Evolutionary conservation across 2,113 vertebrate species (phyloP).

Genomic region (Seriola dumerili): DNA sequence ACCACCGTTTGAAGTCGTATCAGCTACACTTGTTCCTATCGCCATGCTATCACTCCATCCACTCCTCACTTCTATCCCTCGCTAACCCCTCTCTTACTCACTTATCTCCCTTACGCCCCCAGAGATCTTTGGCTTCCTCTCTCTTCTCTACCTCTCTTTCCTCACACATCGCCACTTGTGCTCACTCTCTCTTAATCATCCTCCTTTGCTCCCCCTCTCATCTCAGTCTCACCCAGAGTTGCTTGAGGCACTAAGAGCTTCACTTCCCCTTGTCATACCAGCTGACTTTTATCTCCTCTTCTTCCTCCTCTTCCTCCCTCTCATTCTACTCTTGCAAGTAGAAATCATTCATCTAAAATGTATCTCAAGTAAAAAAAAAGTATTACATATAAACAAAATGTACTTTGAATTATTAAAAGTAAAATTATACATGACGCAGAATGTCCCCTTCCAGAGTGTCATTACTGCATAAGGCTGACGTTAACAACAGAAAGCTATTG

Average conservation of each 20-base stretch:
- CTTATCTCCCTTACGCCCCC: slow-evolving; percentile 62
- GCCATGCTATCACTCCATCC: slow-evolving; percentile 56
- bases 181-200: slow-evolving; percentile 62
- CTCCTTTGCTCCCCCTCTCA: slow-evolving; percentile 45
- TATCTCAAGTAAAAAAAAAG: neutral
- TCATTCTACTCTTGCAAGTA: neutral
- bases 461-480: neutral
- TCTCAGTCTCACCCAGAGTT: slow-evolving; percentile 39
- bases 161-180: slow-evolving; percentile 28
- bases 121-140: slow-evolving; percentile 50
- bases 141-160: slow-evolving; percentile 23
- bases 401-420: neutral
- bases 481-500: neutral
- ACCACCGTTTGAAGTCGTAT: slow-evolving; percentile 69
- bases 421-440: neutral
- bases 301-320: neutral
- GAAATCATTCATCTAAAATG: neutral
- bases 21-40: slow-evolving; percentile 60
- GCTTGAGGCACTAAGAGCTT: slow-evolving; percentile 39
- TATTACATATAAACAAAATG: neutral
- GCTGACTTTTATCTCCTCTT: slow-evolving; percentile 28
- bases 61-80: slow-evolving; percentile 38
- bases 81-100: slow-evolving; percentile 40
- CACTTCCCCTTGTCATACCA: slow-evolving; percentile 43
- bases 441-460: neutral